These are phyloP conservation scores for Trachymyrmex septentrionalis DNA, from an alignment of 1,140 invertebrate species.

Conservation along the genomic window DNA sequence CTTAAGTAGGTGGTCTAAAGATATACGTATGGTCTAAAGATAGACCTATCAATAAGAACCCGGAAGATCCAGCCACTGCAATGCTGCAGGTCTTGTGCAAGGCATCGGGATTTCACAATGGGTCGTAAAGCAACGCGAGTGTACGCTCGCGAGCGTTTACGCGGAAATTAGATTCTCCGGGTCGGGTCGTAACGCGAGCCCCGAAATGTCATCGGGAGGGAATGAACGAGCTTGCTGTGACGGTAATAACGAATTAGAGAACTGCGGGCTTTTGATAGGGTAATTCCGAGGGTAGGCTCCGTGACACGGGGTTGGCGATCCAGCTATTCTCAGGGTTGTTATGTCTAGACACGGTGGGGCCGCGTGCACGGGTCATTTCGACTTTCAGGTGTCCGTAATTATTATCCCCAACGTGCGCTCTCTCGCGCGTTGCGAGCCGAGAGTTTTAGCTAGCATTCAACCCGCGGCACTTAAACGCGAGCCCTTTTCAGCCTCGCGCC, in stretches of 20 bases:
- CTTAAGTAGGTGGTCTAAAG: too few species aligned
- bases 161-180: slow-evolving; percentile 48
- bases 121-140: slow-evolving; percentile 13
- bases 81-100: not conserved
- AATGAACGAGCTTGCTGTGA: slow-evolving; percentile 36
- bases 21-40: not conserved
- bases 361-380: slow-evolving; percentile 76
- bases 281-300: slow-evolving; percentile 77
- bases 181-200: slow-evolving; percentile 34
- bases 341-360: slow-evolving; percentile 80
- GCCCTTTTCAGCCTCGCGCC: slow-evolving; percentile 77
- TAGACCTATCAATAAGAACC: not conserved
- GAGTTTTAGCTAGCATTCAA: slow-evolving; percentile 70
- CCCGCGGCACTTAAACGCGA: slow-evolving; percentile 74
- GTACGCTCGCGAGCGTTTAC: slow-evolving; percentile 49
- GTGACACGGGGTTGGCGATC: slow-evolving; percentile 76
- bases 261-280: slow-evolving; percentile 79
- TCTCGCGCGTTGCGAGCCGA: slow-evolving; percentile 47
- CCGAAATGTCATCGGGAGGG: slow-evolving; percentile 37
- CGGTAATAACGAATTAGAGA: slow-evolving; percentile 76
- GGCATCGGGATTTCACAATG: not conserved
- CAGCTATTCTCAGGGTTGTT: slow-evolving; percentile 77
- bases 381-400: slow-evolving; percentile 84
- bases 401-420: slow-evolving; percentile 73
- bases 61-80: not conserved